Evolutionary conservation across 2,113 vertebrate species (phyloP).

Genomic region (Myrmecophaga tridactyla): DNA sequence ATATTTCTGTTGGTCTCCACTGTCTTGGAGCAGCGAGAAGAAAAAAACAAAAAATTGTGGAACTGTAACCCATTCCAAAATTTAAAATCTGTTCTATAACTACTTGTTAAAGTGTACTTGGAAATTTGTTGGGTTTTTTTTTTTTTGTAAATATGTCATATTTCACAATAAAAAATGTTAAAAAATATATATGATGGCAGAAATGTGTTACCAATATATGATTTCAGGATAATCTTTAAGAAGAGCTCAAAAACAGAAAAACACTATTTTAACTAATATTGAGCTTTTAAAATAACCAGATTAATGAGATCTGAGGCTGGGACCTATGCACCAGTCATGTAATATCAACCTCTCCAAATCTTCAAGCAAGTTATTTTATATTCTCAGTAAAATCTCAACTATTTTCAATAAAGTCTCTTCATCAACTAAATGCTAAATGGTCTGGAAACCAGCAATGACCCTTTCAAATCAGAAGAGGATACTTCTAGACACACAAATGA

Average conservation of each 20-base stretch:
- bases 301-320: slow-evolving; percentile 10
- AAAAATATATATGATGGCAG: neutral
- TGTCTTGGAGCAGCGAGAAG: no score
- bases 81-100: no score
- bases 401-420: neutral
- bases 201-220: neutral
- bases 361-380: slow-evolving; percentile 28
- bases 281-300: slow-evolving; percentile 22
- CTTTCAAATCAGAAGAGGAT: neutral
- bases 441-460: neutral
- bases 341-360: neutral
- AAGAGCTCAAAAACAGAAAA: neutral
- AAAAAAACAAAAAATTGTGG: no score
- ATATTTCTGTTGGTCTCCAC: no score
- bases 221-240: neutral
- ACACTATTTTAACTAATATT: neutral
- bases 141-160: no score
- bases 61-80: no score
- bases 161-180: no score
- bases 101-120: no score
- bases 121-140: no score
- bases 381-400: slow-evolving; percentile 12
- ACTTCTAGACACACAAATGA: neutral
- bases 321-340: neutral
- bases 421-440: neutral